Base-by-base conservation (phyloP, 1,140 invertebrate genomes). In the Megalopta genalis region DNA sequence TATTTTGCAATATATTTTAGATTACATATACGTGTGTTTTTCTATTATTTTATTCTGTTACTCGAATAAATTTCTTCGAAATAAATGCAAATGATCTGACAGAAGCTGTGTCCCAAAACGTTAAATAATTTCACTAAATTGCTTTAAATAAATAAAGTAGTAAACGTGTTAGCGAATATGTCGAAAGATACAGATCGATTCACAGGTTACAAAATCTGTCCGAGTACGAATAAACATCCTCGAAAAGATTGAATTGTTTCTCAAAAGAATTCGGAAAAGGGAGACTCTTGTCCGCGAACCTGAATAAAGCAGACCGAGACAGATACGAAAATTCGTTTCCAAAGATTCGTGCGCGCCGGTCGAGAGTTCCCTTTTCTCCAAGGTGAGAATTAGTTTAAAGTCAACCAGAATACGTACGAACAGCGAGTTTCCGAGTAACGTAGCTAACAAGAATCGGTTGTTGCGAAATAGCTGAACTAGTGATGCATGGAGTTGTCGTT, bases 321-420 rank as follows among this genome's bases (percentile, higher is more conserved):
- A 52, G 49, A 16, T 16, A 18, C 49, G 16, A 52, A 52, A 14
- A 52, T 32, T 32, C 32, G 14, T 16, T 6, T 69, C 46, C 5
- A 0, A 59, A 71, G 18, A 21, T 9, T 46, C 10, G 7, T 62
- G 32, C 42, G 49, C 42, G 49, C 9, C 0, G 10, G 54, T 1
- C n/a, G 59, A 52, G 4, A 21, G 25, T 64, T 62, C 27, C 27
- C 62, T 60, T 59, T 57, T 66, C 71, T 52, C 12, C 49, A 12
- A 16, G 23, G 49, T 14, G 39, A n/a, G 21, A 57, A 73, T 70
- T 85, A 85, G 86, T 87, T 88, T 87, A 89, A 89, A 89, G 87
- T 89, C 87, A 85, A 82, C 74, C 27, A 52, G 16, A 10, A 27
- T 6, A 21, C 1, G 7, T 21, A 21, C n/a, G 9, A 69, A 21